Base-by-base conservation (phyloP, 35 echinoderm and acorn worm genomes). In the Ptychodera flava region DNA sequence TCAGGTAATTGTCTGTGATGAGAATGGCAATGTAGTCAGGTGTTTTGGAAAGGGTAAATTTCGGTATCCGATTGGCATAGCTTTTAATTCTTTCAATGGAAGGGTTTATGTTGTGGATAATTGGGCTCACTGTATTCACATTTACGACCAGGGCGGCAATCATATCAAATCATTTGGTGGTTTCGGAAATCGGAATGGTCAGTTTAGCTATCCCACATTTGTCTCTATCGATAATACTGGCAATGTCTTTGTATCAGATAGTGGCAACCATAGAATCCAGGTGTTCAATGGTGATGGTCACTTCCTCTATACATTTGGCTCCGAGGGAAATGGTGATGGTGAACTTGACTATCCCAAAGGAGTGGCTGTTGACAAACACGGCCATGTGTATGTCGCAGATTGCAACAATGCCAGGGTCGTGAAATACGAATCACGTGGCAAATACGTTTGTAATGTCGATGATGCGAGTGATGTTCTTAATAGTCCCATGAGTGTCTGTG, bases 181-280 rank as follows among this genome's bases (percentile, higher is more conserved):
- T 64, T 12, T 12, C 6, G 45, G 45, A 64, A 64, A 64, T 64
- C 6, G 22, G 22, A 22, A 6, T 64, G 45, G 45, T 64, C 45
- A 64, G 45, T 64, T 64, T 64, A 22, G 6, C 22, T 6, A 64
- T 22, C 45, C 45, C 22, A 64, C 6, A 64, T 6, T 6, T 64
- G 22, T 64, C 45, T 12, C 45, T 22, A 64, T 64, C 22, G 45
- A 64, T 12, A 64, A 22, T 64, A 64, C 6, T 64, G 85, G 86
- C 15, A 90, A 90, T 85, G 89, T 94, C 16, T 89, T 12, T 64
- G 45, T 64, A 22, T 64, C 45, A 64, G 6, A 64, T 64, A 12
- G 6, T 64, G 45, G 45, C 22, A 64, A 22, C 22, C 45, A 64
- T 64, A 12, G 6, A 12, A 64, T 64, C 45, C 6, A 64, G 45